Conservation (phyloP, 1,140 invertebrate genomes). For the Amyelois transitella region DNA sequence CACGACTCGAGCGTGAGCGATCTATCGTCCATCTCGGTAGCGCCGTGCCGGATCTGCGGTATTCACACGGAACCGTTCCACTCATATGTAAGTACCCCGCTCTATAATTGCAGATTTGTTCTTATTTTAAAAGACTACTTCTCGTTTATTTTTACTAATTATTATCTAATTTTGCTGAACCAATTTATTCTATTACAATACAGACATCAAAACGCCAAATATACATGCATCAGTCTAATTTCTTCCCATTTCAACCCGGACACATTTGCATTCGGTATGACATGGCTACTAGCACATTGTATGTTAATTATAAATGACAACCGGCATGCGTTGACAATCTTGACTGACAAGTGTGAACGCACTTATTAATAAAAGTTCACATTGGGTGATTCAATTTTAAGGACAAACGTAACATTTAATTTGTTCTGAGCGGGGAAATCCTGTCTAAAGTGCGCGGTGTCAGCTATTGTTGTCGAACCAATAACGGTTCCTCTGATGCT, state of each 20-base stretch:
- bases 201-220: neutral
- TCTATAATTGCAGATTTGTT: neutral
- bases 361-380: neutral
- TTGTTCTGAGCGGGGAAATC: no score
- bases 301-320: slow-evolving; percentile 50
- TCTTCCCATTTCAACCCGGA: neutral
- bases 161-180: neutral
- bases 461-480: no score
- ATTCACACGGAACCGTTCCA: slow-evolving; percentile 30
- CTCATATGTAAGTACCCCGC: slow-evolving; percentile 12
- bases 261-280: slow-evolving; percentile 3
- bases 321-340: slow-evolving; percentile 8
- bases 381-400: no score
- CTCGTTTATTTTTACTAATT: neutral
- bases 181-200: neutral
- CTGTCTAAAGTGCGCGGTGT: no score
- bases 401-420: no score
- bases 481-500: no score
- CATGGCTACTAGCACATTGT: slow-evolving; percentile 60
- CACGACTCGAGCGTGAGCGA: slow-evolving; percentile 61
- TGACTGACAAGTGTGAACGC: slow-evolving; percentile 12
- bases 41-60: slow-evolving; percentile 15
- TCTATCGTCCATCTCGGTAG: slow-evolving; percentile 68
- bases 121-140: neutral
- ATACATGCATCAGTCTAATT: neutral